Percentiles rank a stretch among this genome's conserved stretches.
These are phyloP conservation scores for Chironex yamaguchii DNA, from an alignment of 30 jellyfish, hydroid and myxozoan species.

Conservation along the genomic window DNA sequence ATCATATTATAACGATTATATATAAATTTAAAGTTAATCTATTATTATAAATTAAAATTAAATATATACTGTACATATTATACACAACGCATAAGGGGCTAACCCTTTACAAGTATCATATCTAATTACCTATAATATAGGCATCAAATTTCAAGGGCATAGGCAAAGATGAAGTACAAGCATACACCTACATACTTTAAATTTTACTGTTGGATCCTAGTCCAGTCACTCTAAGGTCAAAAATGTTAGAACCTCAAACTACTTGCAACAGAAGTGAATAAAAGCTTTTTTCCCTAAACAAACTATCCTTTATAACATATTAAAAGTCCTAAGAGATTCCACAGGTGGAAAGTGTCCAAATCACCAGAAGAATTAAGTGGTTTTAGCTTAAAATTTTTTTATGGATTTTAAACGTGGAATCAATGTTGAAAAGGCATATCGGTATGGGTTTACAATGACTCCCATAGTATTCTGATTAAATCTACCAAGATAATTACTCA, in stretches of 20 bases:
- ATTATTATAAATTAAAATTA: too few relatives aligned
- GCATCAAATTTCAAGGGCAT: too few relatives aligned
- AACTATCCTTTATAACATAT: slow-evolving; percentile 30
- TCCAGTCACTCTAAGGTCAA: slow-evolving; percentile 25
- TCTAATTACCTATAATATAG: too few relatives aligned
- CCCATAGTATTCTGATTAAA: background rate
- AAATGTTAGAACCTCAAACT: background rate
- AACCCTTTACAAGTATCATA: too few relatives aligned
- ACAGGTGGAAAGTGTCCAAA: slow-evolving; percentile 49
- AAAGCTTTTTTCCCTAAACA: background rate
- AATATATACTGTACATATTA: too few relatives aligned
- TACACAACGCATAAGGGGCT: too few relatives aligned
- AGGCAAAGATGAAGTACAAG: too few relatives aligned
- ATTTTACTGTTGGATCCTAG: background rate
- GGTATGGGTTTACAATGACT: background rate
- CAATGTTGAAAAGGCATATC: slow-evolving; percentile 1
- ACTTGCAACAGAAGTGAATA: slow-evolving; percentile 8
- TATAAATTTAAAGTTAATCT: too few relatives aligned
- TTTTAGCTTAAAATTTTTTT: background rate
- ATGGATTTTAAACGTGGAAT: slow-evolving; percentile 28
- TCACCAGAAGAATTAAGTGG: slow-evolving; percentile 19
- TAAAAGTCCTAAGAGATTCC: slow-evolving; percentile 26
- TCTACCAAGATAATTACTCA: slow-evolving; percentile 15
- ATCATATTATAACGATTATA: too few relatives aligned
- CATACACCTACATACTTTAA: too few relatives aligned